Base-by-base conservation (phyloP, 2,113 vertebrate species). In the Gorsachius goisagi region DNA sequence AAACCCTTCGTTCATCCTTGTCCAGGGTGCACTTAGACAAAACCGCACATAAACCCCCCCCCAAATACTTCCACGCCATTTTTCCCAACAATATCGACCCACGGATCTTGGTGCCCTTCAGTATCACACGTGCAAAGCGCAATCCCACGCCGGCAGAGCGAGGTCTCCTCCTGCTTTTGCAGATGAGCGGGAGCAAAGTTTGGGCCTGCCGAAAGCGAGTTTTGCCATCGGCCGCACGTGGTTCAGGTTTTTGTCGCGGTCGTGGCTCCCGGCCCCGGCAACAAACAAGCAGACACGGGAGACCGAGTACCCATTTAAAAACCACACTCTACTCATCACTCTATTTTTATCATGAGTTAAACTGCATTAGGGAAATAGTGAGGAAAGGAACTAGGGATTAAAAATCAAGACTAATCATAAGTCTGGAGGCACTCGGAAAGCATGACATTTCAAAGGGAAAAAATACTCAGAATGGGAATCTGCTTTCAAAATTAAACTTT, bases 61-160 rank as follows among this genome's bases (percentile, higher is more conserved):
- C 73, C 15, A 39, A 19, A 11, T 16, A 17, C 15, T 45, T 45
- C 28, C 49, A 17, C 33, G 4, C 35, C 12, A 3, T 19, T 75
- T 47, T 45, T 47, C 6, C 52, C 49, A 23, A 5, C n/a, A 12
- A 3, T 3, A 67, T 3, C 67, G 12, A 12, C 35, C 5, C 27
- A 2, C 4, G 27, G 32, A 21, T 24, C 80, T 24, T 12, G 0
- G 63, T 4, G 13, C 20, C 60, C 37, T 37, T 24, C 22, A 1
- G 24, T 7, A 12, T 3, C 18, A 9, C 7, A 5, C 35, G 56
- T 0, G 6, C 26, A 5, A n/a, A 15, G 79, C 9, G 4, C 85
- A 27, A 50, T 26, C 59, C 67, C 4, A 3, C 1, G 8, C 52
- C 12, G 41, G 21, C 41, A 7, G 15, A 7, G 26, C 21, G n/a